Evolutionary conservation across 2,888 invertebrate species (phyloP).

Genomic region (Blastobasis lacticolella): DNA sequence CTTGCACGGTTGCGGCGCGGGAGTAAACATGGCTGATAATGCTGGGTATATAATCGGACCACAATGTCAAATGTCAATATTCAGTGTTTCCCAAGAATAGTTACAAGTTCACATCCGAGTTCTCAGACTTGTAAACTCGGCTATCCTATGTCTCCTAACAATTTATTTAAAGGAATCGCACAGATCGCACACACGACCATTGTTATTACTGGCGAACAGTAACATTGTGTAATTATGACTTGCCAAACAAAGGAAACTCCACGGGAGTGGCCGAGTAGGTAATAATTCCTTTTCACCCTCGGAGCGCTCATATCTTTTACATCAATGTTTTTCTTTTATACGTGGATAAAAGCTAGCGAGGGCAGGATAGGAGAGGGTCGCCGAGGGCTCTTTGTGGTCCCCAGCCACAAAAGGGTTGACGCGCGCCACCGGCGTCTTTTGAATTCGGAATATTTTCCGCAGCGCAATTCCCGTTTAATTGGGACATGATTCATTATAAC

Average conservation of each 20-base stretch:
- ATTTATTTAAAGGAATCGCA: too few relatives aligned
- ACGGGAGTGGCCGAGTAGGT: constrained; percentile 21
- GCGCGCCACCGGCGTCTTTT: constrained; percentile 20
- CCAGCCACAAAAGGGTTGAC: constrained; percentile 49
- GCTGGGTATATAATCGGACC: too few relatives aligned
- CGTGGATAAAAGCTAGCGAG: constrained; percentile 31
- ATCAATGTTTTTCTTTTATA: constrained; percentile 55
- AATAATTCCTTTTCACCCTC: constrained; percentile 39
- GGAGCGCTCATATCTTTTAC: constrained; percentile 38
- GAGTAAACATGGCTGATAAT: too few relatives aligned
- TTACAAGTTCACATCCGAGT: too few relatives aligned
- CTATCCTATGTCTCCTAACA: too few relatives aligned
- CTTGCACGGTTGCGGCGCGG: too few relatives aligned
- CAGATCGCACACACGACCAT: background rate
- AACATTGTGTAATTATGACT: constrained; percentile 25
- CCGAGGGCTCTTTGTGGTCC: constrained; percentile 39
- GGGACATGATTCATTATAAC: constrained; percentile 24
- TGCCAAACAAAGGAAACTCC: constrained; percentile 28
- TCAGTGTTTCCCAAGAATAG: too few relatives aligned
- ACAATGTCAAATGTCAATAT: too few relatives aligned
- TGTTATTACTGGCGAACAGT: constrained; percentile 12
- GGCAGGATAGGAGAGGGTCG: constrained; percentile 34
- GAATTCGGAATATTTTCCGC: constrained; percentile 13
- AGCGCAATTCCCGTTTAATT: constrained; percentile 31
- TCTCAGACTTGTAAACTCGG: too few relatives aligned